These are phyloP conservation scores for Athene noctua DNA, from an alignment of 2,113 vertebrate genomes.

Conservation along the genomic window DNA sequence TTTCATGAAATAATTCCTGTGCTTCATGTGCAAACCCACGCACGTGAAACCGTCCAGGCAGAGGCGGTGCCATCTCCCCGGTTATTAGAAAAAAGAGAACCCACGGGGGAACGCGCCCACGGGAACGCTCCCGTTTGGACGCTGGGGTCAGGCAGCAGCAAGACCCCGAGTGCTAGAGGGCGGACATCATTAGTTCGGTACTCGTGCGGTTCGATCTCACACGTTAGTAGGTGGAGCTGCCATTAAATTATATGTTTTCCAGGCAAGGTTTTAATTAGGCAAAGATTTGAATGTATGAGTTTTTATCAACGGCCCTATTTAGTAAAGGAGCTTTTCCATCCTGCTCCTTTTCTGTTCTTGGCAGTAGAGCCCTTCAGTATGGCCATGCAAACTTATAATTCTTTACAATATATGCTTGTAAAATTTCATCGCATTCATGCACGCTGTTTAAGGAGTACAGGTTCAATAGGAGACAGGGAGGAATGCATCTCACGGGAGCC, in stretches of 20 bases:
- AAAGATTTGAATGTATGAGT: neutral
- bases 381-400: neutral
- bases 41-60: accelerated
- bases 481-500: neutral
- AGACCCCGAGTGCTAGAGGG: neutral
- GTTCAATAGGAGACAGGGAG: neutral
- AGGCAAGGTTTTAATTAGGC: neutral
- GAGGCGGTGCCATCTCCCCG: accelerated
- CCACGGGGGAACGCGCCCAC: accelerated
- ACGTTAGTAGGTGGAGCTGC: accelerated
- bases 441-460: neutral
- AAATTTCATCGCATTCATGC: neutral
- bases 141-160: neutral
- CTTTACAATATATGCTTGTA: neutral
- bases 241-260: neutral
- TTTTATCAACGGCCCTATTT: neutral
- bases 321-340: neutral
- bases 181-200: accelerated
- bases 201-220: neutral
- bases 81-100: no score
- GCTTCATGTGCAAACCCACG: neutral
- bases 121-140: accelerated
- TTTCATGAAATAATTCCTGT: accelerated
- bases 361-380: neutral
- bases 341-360: neutral